These are phyloP conservation scores for Acholoe squamosa DNA, from an alignment of 2,888 invertebrate species.

Conservation along the genomic window DNA sequence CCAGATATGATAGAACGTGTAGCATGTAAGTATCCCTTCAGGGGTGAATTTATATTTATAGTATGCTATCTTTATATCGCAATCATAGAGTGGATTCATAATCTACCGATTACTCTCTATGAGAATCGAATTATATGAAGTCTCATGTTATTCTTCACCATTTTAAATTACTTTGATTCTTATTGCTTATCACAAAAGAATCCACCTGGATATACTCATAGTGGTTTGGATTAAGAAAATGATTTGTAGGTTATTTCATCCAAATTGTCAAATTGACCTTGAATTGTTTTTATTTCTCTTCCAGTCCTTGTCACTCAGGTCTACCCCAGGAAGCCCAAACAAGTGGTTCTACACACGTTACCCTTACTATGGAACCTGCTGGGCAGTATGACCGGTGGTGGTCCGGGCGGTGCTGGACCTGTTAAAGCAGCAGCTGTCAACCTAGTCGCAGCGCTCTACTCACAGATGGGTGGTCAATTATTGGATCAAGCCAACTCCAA, in stretches of 20 bases:
- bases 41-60: background rate
- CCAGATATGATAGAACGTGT: slow-evolving; percentile 81
- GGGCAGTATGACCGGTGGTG: slow-evolving; percentile 29
- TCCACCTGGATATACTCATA: too few relatives aligned
- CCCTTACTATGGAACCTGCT: slow-evolving; percentile 80
- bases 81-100: too few relatives aligned
- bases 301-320: slow-evolving; percentile 70
- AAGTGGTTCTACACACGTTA: slow-evolving; percentile 80
- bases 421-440: slow-evolving; percentile 59
- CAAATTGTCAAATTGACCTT: background rate
- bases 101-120: too few relatives aligned
- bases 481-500: slow-evolving; percentile 67
- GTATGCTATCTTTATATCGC: too few relatives aligned
- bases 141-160: too few relatives aligned
- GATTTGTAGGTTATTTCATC: background rate
- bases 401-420: slow-evolving; percentile 16
- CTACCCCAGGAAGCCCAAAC: slow-evolving; percentile 80
- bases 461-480: slow-evolving; percentile 65
- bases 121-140: too few relatives aligned
- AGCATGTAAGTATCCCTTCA: slow-evolving; percentile 76
- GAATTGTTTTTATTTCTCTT: background rate
- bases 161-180: too few relatives aligned
- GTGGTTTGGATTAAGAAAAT: too few relatives aligned
- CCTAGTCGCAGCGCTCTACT: slow-evolving; percentile 62
- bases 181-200: too few relatives aligned